Percentiles rank a stretch among this genome's conserved stretches.
Evolutionary conservation across 2,888 invertebrate species (phyloP).

Genomic region (Trachelus troglodyta): DNA sequence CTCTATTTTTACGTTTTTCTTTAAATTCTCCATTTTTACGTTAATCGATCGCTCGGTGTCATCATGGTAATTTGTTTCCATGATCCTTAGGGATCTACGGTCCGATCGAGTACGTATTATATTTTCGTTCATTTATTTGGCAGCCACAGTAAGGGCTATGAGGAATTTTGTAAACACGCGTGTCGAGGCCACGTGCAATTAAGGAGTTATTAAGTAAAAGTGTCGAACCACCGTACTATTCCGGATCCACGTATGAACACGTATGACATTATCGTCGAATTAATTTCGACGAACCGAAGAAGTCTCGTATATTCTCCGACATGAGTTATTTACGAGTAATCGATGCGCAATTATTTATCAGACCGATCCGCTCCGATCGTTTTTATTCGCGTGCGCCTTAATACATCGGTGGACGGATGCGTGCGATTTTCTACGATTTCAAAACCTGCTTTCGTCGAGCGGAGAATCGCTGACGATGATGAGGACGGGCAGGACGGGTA

Average conservation of each 20-base stretch:
- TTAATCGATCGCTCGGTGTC: background rate
- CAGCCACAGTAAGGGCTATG: background rate
- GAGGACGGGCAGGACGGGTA: background rate
- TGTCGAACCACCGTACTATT: background rate
- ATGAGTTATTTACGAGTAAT: slow-evolving; percentile 35
- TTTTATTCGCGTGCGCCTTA: background rate
- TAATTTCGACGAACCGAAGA: background rate
- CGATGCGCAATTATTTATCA: slow-evolving; percentile 17
- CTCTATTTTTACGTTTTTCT: background rate
- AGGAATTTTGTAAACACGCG: background rate
- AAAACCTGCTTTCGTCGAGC: background rate
- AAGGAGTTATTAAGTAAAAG: background rate
- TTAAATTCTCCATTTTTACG: background rate
- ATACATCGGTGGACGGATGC: background rate
- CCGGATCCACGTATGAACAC: background rate
- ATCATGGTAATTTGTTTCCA: background rate
- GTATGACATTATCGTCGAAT: background rate
- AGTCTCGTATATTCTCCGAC: background rate
- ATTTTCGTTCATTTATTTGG: background rate
- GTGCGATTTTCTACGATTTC: background rate
- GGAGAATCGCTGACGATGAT: background rate
- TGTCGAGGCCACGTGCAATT: background rate
- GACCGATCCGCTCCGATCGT: background rate
- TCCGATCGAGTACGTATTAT: background rate
- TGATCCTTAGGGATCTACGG: background rate